Base-by-base conservation (phyloP, 2,113 vertebrate species). In the Sarotherodon lohbergeri region DNA sequence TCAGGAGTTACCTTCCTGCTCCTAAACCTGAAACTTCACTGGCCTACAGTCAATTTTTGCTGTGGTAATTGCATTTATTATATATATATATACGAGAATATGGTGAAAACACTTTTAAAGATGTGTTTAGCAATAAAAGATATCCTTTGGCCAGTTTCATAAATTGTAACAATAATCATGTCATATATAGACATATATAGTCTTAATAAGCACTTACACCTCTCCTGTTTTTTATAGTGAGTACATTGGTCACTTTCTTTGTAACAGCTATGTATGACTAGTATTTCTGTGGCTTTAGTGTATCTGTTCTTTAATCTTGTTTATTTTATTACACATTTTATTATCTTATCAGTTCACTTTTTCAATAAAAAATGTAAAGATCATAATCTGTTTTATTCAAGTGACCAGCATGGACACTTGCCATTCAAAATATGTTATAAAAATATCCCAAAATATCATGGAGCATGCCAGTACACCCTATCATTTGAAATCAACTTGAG, bases 51-150 rank as follows among this genome's bases (percentile, higher is more conserved):
- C n/a, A 56, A 22, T 17, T 80, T 56, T 22, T 56, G 52, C 0
- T 56, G 12, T 4, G 0, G 32, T 55, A 73, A 39, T 24, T 80
- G 19, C 3, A 80, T 55, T 36, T 80, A 27, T 22, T 22, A 22
- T 22, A 22, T 22, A 22, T 22, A 22, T 22, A 22, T 22, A 22
- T 55, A 22, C 0, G 2, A 39, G 7, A 80, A 80, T 9, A 80
- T 5, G 32, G 32, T 56, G 29, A 80, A 36, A 56, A 80, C 32
- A 22, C 32, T 16, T 80, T 16, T 27, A 71, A 46, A 71, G 36
- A 56, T 14, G n/a, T 22, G n/a, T 56, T 34, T n/a, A 54, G 1
- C 7, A 56, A 56, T 34, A 56, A 80, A 2, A 56, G 0, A 3
- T 39, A 55, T 39, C 1, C 1, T 13, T 36, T 80, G 11, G 32